phyloP scores from a whole-genome alignment of 2,113 vertebrate genomes.

The Heteronetta atricapilla region DNA sequence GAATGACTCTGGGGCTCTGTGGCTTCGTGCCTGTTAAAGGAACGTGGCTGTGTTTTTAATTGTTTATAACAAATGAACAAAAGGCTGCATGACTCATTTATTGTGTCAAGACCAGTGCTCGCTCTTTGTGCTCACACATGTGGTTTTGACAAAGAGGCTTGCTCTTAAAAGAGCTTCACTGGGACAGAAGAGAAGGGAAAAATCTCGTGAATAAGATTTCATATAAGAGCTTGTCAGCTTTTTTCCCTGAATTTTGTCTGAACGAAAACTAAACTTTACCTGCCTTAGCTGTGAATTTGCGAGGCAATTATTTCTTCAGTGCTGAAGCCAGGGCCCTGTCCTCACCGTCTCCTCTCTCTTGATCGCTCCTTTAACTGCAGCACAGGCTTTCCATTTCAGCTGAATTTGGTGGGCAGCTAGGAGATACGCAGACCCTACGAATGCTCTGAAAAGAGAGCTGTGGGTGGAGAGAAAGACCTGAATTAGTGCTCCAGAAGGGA shows the following conservation, averaged over 20 bases:
- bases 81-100: slow-evolving; percentile 43
- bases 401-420: neutral
- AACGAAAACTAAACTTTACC: neutral
- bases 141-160: neutral
- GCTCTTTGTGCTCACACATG: neutral
- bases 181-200: neutral
- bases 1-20: slow-evolving; percentile 44
- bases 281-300: neutral
- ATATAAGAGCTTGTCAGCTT: neutral
- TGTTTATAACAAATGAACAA: slow-evolving; percentile 37
- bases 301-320: neutral
- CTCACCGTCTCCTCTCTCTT: neutral
- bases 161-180: neutral
- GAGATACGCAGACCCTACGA: neutral
- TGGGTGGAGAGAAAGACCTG: neutral
- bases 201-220: neutral
- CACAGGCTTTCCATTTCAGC: neutral
- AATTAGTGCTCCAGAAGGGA: neutral
- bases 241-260: neutral
- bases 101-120: neutral
- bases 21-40: slow-evolving; percentile 12
- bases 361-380: neutral
- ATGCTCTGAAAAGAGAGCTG: neutral
- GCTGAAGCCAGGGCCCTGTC: neutral
- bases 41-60: slow-evolving; percentile 37